phyloP scores from a whole-genome alignment of 2,113 vertebrate species.

The Condylura cristata region DNA sequence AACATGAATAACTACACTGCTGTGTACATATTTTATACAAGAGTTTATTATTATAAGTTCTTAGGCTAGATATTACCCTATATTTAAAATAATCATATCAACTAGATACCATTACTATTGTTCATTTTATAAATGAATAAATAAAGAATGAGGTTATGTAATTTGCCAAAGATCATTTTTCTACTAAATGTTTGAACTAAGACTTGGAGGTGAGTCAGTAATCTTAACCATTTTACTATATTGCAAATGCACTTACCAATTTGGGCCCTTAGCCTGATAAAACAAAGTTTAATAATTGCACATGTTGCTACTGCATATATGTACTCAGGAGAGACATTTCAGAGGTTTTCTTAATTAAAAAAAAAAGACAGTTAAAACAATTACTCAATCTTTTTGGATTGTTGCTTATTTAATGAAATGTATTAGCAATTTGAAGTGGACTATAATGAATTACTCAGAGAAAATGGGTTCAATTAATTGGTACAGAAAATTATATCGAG shows the following conservation, averaged over 20 bases:
- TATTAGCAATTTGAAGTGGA: slow-evolving; percentile 73
- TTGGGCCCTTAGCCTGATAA: background rate
- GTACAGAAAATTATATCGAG: slow-evolving; percentile 77
- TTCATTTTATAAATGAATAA: slow-evolving; percentile 23
- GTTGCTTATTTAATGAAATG: slow-evolving; percentile 76
- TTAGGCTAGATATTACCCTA: background rate
- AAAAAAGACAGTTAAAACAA: slow-evolving; percentile 29
- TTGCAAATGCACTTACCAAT: background rate
- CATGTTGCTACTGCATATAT: background rate
- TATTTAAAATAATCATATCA: background rate
- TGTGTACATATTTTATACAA: background rate
- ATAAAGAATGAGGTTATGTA: background rate
- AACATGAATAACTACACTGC: background rate
- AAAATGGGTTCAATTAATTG: slow-evolving; percentile 76
- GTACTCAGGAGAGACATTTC: background rate
- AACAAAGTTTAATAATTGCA: background rate
- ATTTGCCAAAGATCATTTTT: background rate
- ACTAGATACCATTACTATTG: background rate
- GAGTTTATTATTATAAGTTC: background rate
- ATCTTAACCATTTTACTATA: background rate
- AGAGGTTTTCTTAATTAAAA: slow-evolving; percentile 4
- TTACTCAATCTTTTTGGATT: slow-evolving; percentile 64
- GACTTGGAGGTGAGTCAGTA: background rate
- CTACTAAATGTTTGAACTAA: background rate
- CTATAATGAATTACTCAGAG: slow-evolving; percentile 76